Base-by-base conservation (phyloP, 1,140 invertebrate genomes). In the Oedothorax gibbosus region DNA sequence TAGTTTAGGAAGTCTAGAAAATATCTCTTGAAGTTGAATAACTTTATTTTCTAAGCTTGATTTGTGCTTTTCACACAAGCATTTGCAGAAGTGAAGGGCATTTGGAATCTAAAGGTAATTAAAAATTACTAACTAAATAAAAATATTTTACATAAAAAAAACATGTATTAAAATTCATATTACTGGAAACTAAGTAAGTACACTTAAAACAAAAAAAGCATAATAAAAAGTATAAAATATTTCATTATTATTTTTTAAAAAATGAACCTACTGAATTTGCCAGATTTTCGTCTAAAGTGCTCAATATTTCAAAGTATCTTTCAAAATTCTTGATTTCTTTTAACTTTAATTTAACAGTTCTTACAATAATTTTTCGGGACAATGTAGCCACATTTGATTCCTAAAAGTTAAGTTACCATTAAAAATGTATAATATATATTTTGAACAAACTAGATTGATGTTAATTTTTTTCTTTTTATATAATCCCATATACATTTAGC, bases 321-420 rank as follows among this genome's bases (percentile, higher is more conserved):
- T 77, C 60, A 50, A 65, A 18, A 64, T 53, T 18, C 65, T 50
- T 50, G 53, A 77, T 64, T 64, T 77, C 75, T 64, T 20, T 77
- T 10, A 77, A 10, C 15, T 20, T 21, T 35, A 64, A 18, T 64
- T 77, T 77, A 0, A 12, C 14, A 65, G 21, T 15, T 64, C 6
- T 65, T 14, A 77, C 60, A 35, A 77, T 49, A 0, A 77, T 35
- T 21, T 65, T 64, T 51, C 75, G 35, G 14, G 21, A 65, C 35
- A 65, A 10, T 8, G 14, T 50, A 12, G 65, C 9, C 62, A 49
- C 57, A 21, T 20, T 4, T 12, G 35, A 18, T 51, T 77, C 75
- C 75, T 77, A 65, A 35, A 62, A 75, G 57, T 12, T 35, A 35
- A 35, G 35, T 35, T 35, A 35, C 1, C 1, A 35, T 35, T 35